Base-by-base conservation (phyloP, 2,888 invertebrate genomes). In the Thera obeliscata region DNA sequence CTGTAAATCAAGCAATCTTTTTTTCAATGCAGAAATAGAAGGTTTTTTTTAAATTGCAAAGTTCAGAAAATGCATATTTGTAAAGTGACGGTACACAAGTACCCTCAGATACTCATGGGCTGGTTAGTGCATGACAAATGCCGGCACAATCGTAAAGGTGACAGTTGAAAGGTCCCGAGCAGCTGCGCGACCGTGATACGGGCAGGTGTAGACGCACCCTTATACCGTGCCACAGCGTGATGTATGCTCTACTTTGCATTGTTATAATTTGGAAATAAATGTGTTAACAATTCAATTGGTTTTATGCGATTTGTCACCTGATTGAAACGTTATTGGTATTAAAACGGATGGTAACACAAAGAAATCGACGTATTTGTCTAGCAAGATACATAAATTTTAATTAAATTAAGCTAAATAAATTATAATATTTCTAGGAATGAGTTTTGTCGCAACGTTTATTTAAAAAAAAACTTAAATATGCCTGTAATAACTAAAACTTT, bases 101-200 rank as follows among this genome's bases (percentile, higher is more conserved):
- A 66, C 66, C 66, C 60, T 59, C 65, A 69, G 62, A 64, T 43
- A 64, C 60, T 57, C 43, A 61, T 5, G 36, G 52, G 64, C 58
- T 65, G 62, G 65, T 57, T 66, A 61, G 61, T 46, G 61, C 69
- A 66, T 67, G 54, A 69, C 66, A 60, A 69, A 67, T 67, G 66
- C 67, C 69, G 57, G 71, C 59, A 70, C 63, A 69, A 69, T 66
- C 66, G 59, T 69, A 72, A 67, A 77, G 76, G 72, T 73, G 79
- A 78, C 77, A 81, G 82, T 82, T 82, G 80, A 83, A 82, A 83
- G 80, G 81, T 80, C 78, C 78, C 69, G 52, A 54, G 86, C 88
- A 88, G 88, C 89, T 88, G 89, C 87, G 76, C 75, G 73, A 73
- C 69, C 79, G 83, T 85, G 87, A 87, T 88, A 85, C 80, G 84